Conservation (phyloP, 2,888 invertebrate species). For the Phyllotreta striolata region DNA sequence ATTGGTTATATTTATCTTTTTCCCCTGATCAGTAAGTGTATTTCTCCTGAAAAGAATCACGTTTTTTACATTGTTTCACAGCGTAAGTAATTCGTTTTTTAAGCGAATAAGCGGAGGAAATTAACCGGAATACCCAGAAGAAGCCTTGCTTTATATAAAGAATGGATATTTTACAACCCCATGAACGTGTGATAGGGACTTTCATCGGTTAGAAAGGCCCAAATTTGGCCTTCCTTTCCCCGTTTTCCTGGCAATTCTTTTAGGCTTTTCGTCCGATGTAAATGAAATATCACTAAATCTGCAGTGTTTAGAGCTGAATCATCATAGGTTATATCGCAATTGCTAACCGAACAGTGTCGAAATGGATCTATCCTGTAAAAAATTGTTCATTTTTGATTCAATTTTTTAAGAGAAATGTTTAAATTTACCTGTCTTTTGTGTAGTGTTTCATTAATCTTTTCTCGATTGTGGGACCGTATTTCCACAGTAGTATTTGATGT, state of each 20-base stretch:
- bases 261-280: constrained; percentile 62
- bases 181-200: constrained; percentile 70
- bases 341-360: constrained; percentile 67
- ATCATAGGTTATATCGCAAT: constrained; percentile 69
- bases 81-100: too few relatives aligned
- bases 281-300: constrained; percentile 72
- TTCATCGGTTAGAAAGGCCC: constrained; percentile 77
- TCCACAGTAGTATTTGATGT: constrained; percentile 69
- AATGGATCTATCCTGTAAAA: constrained; percentile 65
- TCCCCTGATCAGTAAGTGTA: neutral
- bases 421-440: constrained; percentile 56
- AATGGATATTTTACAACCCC: constrained; percentile 35
- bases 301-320: constrained; percentile 62
- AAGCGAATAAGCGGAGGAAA: too few relatives aligned
- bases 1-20: constrained; percentile 48
- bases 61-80: too few relatives aligned
- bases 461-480: constrained; percentile 66
- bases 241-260: constrained; percentile 64
- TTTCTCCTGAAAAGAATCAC: neutral
- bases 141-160: constrained; percentile 7
- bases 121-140: too few relatives aligned
- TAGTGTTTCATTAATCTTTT: constrained; percentile 66
- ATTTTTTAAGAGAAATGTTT: neutral
- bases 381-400: neutral
- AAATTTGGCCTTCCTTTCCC: constrained; percentile 66